phyloP scores from a whole-genome alignment of 2,797 vertebrate species.

The Orestias chungarensis region DNA sequence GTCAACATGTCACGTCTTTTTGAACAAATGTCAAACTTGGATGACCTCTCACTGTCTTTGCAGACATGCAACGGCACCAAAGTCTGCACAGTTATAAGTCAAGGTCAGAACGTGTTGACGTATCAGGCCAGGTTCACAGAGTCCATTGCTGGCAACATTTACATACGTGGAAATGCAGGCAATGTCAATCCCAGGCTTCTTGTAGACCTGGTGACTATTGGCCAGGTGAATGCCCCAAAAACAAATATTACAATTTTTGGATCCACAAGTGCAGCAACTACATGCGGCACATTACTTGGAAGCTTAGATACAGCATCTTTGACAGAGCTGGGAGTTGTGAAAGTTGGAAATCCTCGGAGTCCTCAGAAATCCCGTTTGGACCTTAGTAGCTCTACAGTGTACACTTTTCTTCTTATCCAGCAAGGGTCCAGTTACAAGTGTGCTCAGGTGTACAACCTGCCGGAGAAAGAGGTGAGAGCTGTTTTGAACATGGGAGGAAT shows the following conservation, averaged over 20 bases:
- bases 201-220: constrained; percentile 67
- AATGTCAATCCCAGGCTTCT: constrained; percentile 55
- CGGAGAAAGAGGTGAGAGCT: constrained; percentile 71
- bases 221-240: constrained; percentile 43
- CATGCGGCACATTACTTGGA: constrained; percentile 61
- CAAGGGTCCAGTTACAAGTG: constrained; percentile 63
- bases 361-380: constrained; percentile 72
- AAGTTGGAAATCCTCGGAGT: constrained; percentile 67
- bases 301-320: constrained; percentile 45
- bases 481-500: constrained; percentile 77
- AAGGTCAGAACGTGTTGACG: constrained; percentile 38
- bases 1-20: constrained; percentile 62
- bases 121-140: constrained; percentile 75
- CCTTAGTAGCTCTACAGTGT: constrained; percentile 16
- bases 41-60: constrained; percentile 77
- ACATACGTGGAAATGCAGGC: constrained; percentile 66
- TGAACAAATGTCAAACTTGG: constrained; percentile 51
- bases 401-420: constrained; percentile 64
- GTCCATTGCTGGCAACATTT: constrained; percentile 76
- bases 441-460: constrained; percentile 64
- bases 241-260: constrained; percentile 54
- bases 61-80: constrained; percentile 62
- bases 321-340: constrained; percentile 59
- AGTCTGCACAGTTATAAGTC: constrained; percentile 72
- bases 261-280: constrained; percentile 46